Percentiles rank a stretch among this genome's conserved stretches.
phyloP scores from a whole-genome alignment of 2,888 invertebrate genomes.

The Gibbula magus region DNA sequence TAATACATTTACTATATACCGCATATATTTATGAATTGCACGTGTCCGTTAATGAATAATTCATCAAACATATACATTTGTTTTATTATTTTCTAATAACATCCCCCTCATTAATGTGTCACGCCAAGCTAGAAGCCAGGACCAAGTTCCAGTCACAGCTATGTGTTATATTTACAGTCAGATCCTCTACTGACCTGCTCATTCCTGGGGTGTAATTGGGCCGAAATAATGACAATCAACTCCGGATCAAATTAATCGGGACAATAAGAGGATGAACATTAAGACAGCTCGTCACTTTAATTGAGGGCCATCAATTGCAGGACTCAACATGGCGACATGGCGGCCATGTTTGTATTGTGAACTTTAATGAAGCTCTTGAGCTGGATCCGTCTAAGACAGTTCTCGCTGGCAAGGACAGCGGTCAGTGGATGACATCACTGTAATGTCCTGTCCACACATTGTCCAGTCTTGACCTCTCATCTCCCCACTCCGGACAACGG shows the following conservation, averaged over 20 bases:
- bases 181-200: too few relatives aligned
- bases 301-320: neutral
- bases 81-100: too few relatives aligned
- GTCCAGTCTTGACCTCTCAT: neutral
- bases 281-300: neutral
- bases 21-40: too few relatives aligned
- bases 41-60: too few relatives aligned
- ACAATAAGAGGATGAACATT: neutral
- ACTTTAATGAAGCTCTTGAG: constrained; percentile 4
- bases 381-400: neutral
- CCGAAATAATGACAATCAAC: constrained; percentile 4
- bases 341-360: constrained; percentile 10
- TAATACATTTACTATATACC: too few relatives aligned
- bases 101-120: too few relatives aligned
- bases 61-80: too few relatives aligned
- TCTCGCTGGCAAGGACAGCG: neutral
- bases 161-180: too few relatives aligned
- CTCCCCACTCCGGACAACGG: neutral
- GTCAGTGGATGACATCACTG: constrained; percentile 1
- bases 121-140: too few relatives aligned
- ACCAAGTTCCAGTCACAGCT: too few relatives aligned
- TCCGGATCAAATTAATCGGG: constrained; percentile 7
- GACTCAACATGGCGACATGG: neutral
- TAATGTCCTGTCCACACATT: neutral
- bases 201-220: neutral